Evolutionary conservation across 1,140 invertebrate genomes (phyloP), one percentile per base, ranked within the genome.

Genomic region (Sarcophaga peregrina): DNA sequence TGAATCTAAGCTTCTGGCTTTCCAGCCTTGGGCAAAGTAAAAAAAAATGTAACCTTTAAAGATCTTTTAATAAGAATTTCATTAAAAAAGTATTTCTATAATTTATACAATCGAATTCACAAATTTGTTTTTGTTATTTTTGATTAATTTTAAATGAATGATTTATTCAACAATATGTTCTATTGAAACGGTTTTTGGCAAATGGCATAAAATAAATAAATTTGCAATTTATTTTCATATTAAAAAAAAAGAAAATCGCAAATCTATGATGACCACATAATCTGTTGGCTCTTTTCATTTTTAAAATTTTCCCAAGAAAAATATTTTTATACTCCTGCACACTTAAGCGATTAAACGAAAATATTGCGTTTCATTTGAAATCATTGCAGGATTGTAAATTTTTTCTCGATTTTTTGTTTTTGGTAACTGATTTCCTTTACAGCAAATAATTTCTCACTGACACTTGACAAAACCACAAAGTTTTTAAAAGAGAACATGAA

Each of bases 401-500:
- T 5, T 58, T 58, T 10, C 52, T 58, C 52, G 13, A 5, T 58
- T 58, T n/a, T 13, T 58, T 48, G 25, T 15, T n/a, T 48, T 76
- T 50, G n/a, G 50, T 50, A 78, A 78, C 52, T 50, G n/a, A 52
- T 8, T 78, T 78, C 25, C 47, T 25, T 78, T 10, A 78, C 48
- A 17, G 75, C 17, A 25, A 78, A 52, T 50, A 78, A 78, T 78
- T 78, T 78, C 8, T 52, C 48, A 50, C n/a, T 25, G 48, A 52
- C 75, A 78, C 48, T 78, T 78, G 47, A 78, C 75, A 50, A 78
- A 78, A 78, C 48, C 75, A 52, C 46, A 52, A 50, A 50, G 1
- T 75, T 45, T n/a, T 13, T 37, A 37, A 37, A 37, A 37, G 1
- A 4, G 25, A 37, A 37, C 25, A 37, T 37, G 25, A 37, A 37